phyloP scores from a whole-genome alignment of 2,888 invertebrate genomes.

The Helleia helle region DNA sequence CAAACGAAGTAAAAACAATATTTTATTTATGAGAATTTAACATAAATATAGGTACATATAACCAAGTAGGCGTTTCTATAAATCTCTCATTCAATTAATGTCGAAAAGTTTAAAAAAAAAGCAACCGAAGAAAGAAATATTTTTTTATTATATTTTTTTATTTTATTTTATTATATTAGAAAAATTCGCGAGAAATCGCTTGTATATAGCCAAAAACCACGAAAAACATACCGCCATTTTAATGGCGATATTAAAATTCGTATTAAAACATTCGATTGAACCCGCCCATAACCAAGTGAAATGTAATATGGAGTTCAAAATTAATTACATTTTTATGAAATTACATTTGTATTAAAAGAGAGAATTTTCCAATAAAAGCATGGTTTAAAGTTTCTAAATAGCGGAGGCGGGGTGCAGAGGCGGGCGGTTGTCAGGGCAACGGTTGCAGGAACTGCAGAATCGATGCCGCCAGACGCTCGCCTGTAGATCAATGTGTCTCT shows the following conservation, averaged over 20 bases:
- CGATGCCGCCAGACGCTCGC: constrained; percentile 67
- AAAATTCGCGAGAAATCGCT: too few species aligned
- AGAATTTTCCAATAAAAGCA: constrained; percentile 41
- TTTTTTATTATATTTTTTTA: too few species aligned
- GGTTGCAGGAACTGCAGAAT: constrained; percentile 73
- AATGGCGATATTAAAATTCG: not conserved
- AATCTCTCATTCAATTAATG: too few species aligned
- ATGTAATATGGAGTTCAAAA: not conserved
- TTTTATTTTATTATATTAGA: too few species aligned
- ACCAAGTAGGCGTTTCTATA: too few species aligned
- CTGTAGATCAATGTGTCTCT: constrained; percentile 74
- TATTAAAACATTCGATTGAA: not conserved
- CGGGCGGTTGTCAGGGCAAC: constrained; percentile 59
- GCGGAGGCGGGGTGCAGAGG: constrained; percentile 48
- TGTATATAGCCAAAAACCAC: too few species aligned
- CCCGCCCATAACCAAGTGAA: not conserved
- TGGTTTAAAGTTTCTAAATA: constrained; percentile 45
- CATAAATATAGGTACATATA: too few species aligned
- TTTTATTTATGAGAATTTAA: too few species aligned
- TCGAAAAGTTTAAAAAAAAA: too few species aligned
- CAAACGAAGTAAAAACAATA: too few species aligned
- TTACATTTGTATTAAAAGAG: constrained; percentile 19
- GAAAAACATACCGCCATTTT: too few species aligned
- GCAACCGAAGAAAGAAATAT: too few species aligned
- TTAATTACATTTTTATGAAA: not conserved